Conservation (phyloP, 1,140 invertebrate species). For the Sycophila sp. region DNA sequence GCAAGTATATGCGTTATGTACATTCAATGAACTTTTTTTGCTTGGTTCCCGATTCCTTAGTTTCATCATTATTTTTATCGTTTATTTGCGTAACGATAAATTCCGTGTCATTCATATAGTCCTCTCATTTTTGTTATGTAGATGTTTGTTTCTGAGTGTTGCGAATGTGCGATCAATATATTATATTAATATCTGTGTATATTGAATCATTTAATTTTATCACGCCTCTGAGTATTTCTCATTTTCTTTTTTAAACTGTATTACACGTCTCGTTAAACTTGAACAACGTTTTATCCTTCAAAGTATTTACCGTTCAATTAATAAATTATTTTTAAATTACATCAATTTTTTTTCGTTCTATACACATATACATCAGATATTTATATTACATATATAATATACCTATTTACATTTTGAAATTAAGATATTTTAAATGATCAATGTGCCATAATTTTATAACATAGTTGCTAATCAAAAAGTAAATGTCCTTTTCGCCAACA, state of each 20-base stretch:
- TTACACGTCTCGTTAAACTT: conserved; percentile 56
- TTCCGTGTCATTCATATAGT: too few species aligned
- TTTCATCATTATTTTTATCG: neutral
- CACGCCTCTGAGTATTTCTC: conserved; percentile 16
- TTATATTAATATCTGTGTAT: neutral
- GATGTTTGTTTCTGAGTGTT: neutral
- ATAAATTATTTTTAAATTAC: conserved; percentile 59
- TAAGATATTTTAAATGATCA: conserved; percentile 54
- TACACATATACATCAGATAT: conserved; percentile 46
- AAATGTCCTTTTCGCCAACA: conserved; percentile 45
- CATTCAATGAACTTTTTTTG: neutral
- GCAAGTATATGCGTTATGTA: conserved; percentile 49
- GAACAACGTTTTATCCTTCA: conserved; percentile 57
- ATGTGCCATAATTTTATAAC: conserved; percentile 43
- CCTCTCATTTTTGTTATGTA: neutral
- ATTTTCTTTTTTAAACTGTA: conserved; percentile 41
- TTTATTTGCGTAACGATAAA: neutral
- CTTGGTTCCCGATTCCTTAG: neutral
- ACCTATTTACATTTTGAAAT: conserved; percentile 53
- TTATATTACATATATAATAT: conserved; percentile 54
- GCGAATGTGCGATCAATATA: conserved; percentile 8
- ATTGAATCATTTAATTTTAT: neutral
- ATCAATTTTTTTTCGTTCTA: conserved; percentile 52
- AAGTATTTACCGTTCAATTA: conserved; percentile 45
- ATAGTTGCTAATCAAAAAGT: conserved; percentile 43